Conservation (phyloP, 2,888 invertebrate genomes). For the Eupithecia pulchellata region DNA sequence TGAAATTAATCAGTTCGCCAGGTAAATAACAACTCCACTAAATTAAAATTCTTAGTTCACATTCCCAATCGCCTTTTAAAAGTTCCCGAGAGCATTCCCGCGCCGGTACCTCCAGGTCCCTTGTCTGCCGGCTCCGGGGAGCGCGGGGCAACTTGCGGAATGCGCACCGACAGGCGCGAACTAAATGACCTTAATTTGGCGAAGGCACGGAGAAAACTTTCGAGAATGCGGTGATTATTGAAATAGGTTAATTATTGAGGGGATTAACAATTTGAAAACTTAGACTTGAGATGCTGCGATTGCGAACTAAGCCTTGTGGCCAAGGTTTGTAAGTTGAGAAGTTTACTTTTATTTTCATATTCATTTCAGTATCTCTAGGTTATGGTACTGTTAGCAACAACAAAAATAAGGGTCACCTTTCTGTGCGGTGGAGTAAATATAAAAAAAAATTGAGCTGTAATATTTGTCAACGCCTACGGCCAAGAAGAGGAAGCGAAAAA, state of each 20-base stretch:
- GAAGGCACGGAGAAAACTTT: conserved; percentile 61
- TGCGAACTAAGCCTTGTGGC: background rate
- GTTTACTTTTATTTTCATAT: background rate
- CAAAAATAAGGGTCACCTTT: too few relatives aligned
- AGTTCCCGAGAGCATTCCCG: conserved; percentile 35
- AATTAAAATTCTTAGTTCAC: conserved; percentile 32
- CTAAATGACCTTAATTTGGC: conserved; percentile 77
- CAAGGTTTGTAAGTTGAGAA: background rate
- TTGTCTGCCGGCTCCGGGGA: background rate
- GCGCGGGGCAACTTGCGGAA: conserved; percentile 34
- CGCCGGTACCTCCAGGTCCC: too few relatives aligned
- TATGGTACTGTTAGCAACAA: too few relatives aligned
- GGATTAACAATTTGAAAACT: conserved; percentile 36
- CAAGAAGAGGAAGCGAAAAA: too few relatives aligned
- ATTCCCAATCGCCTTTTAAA: conserved; percentile 36
- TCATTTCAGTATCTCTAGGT: background rate
- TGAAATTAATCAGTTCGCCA: conserved; percentile 2
- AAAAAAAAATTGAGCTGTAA: too few relatives aligned
- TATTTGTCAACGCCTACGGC: too few relatives aligned
- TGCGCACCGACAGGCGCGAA: conserved; percentile 41
- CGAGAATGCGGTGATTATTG: conserved; percentile 37
- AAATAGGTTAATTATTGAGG: conserved; percentile 40
- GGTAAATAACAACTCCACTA: conserved; percentile 21
- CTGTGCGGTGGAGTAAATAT: too few relatives aligned
- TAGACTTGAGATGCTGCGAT: conserved; percentile 17